Conservation (phyloP, 2,113 vertebrate genomes). For the Tinamus guttatus region DNA sequence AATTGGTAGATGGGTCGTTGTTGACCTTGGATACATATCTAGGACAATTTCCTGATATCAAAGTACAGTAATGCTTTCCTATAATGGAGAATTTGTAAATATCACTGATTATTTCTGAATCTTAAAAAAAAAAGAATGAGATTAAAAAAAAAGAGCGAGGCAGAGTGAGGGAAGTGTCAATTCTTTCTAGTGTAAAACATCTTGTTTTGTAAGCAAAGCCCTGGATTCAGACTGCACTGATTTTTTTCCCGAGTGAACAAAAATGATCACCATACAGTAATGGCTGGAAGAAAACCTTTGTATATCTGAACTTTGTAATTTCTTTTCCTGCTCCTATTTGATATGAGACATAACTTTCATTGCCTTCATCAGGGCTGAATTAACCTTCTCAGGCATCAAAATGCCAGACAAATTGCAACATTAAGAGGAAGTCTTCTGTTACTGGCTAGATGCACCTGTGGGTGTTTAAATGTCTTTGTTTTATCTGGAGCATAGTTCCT, state of each 20-base stretch:
- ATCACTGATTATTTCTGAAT: background rate
- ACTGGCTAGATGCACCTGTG: background rate
- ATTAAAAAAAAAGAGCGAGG: background rate
- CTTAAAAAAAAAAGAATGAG: background rate
- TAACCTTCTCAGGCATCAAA: conserved; percentile 2
- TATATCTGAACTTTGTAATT: background rate
- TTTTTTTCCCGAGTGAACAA: background rate
- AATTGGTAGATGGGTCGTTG: conserved; percentile 93
- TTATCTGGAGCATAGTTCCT: background rate
- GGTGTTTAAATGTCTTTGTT: background rate
- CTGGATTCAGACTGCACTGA: background rate
- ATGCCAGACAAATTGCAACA: background rate
- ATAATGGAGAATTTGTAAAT: conserved; percentile 11
- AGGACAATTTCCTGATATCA: conserved; percentile 95
- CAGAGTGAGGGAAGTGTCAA: background rate
- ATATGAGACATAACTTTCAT: background rate
- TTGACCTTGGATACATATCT: conserved; percentile 93
- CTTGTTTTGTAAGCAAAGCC: background rate
- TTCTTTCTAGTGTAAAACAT: background rate
- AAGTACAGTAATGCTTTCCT: conserved; percentile 80
- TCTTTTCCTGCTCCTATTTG: background rate
- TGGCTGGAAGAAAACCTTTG: background rate
- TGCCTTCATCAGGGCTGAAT: background rate
- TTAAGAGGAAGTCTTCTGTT: background rate
- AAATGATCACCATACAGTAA: background rate